Base-by-base conservation (phyloP, 2,888 invertebrate species). In the Allygus modestus region DNA sequence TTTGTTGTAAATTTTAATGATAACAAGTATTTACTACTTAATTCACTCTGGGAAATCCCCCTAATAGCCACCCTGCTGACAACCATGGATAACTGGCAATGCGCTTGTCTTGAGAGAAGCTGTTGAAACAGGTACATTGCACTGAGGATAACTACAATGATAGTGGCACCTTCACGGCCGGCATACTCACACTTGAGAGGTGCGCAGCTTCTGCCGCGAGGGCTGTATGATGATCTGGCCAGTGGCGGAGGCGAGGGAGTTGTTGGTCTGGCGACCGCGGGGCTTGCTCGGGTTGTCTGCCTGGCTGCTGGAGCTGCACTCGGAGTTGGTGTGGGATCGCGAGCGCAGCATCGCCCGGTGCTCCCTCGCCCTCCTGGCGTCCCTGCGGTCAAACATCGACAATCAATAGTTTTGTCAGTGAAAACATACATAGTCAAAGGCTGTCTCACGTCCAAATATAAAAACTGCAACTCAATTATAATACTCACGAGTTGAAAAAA, bases 191-290 rank as follows among this genome's bases (percentile, higher is more conserved):
- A 94, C 93, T 91, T 94, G 94, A n/a, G 94, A 94, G 23, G 93
- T 93, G 89, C 94, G 94, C 46, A 94, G 90, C 89, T 93, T 94
- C 88, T 93, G 87, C 92, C 92, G 26, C 91, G 89, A 87, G 88
- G 92, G 91, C 86, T 92, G 95, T 90, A 97, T 96, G 84, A 96
- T 92, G 87, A 97, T 96, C 89, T 96, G 96, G 37, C 96, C 97
- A 1, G 96, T 96, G 81, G 96, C 95, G 15, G 96, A 96, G 0
- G 97, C 95, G 75, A 97, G 91, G 0, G 97, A 97, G 90, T 97
- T 97, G 89, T 97, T 97, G 12, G 97, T 97, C 90, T 97, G 96
- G 85, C 97, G 92, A 82, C 97, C 96, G 33, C 93, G 90, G 1
- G 92, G 91, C 87, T 91, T 91, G 23, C 91, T 89, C 37, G 54